Evolutionary conservation across 2,797 vertebrate species (phyloP).

Genomic region (Selene dorsalis): DNA sequence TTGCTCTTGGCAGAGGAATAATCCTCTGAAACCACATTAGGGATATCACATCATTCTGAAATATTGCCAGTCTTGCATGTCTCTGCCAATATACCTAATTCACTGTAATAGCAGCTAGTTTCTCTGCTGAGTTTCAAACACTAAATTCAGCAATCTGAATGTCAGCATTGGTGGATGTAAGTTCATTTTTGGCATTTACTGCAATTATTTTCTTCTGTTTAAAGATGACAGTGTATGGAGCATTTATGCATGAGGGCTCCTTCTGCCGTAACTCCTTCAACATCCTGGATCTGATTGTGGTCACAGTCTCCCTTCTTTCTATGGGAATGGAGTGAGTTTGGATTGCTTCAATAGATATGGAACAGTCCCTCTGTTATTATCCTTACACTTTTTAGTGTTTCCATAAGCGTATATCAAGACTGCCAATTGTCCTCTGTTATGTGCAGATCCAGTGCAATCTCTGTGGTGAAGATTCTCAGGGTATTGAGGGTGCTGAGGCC

Average conservation of each 20-base stretch:
- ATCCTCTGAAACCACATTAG: not conserved
- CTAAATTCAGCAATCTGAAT: not conserved
- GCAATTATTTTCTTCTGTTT: not conserved
- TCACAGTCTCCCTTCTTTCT: slow-evolving; percentile 95
- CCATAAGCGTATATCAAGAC: not conserved
- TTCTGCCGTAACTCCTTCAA: slow-evolving; percentile 99
- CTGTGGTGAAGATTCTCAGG: slow-evolving; percentile 98
- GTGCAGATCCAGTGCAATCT: slow-evolving; percentile 95
- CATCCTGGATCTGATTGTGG: slow-evolving; percentile 97
- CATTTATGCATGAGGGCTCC: slow-evolving; percentile 96
- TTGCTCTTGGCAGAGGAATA: not conserved
- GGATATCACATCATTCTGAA: not conserved
- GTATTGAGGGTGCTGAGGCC: slow-evolving; percentile 96
- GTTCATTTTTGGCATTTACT: not conserved
- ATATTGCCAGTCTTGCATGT: not conserved
- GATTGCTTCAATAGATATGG: not conserved
- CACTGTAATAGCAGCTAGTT: not conserved
- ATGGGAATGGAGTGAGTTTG: slow-evolving; percentile 94
- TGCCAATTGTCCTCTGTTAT: slow-evolving; percentile 19
- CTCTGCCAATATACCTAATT: slow-evolving; percentile 3
- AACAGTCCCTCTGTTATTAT: not conserved
- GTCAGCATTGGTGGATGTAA: not conserved
- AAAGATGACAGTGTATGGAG: slow-evolving; percentile 97
- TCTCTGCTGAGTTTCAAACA: not conserved
- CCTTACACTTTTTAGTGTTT: not conserved